Base-by-base conservation (phyloP, 2,797 vertebrate genomes). In the Microtus californicus region DNA sequence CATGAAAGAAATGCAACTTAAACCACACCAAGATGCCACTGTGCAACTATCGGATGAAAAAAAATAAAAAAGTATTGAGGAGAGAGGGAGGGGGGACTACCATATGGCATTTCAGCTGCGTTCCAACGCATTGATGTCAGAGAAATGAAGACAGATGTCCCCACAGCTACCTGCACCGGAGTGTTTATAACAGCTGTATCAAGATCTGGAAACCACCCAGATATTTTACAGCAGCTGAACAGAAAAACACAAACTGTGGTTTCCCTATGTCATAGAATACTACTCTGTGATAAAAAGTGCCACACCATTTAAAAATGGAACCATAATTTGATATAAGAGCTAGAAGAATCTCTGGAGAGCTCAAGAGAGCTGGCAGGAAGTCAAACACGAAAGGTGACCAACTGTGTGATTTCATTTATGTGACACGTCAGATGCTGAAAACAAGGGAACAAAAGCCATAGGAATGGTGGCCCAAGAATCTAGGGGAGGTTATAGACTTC, bases 381-480 rank as follows among this genome's bases (percentile, higher is more conserved):
- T 11, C 82, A 81, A 25, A 59, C 43, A 31, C 1, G 23, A 85
- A 65, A 92, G 11, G 1, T 90, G 31, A 77, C 0, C 17, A 15
- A 56, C 23, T 2, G 0, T 80, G 29, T n/a, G 34, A 87, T 65
- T 71, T 12, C 2, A 19, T 63, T 86, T 80, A 65, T 31, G 12
- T 34, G 51, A 71, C 3, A 10, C 73, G 87, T 96, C 31, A 89
- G 87, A 79, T 95, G 69, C 73, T 63, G 79, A 85, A 92, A 96
- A 23, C 92, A 27, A 87, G 61, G 27, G 94, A 54, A 51, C 67
- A 1, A 74, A 81, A 21, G 89, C 51, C 7, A 43, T 25, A 48
- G 61, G 27, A 93, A 43, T 78, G 61, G 31, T 88, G 76, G 23
- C 27, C n/a, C 45, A 73, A 90, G 74, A 67, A 67, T 77, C 37